phyloP scores from a whole-genome alignment of 1,140 invertebrate species.

The Bombus turneri region DNA sequence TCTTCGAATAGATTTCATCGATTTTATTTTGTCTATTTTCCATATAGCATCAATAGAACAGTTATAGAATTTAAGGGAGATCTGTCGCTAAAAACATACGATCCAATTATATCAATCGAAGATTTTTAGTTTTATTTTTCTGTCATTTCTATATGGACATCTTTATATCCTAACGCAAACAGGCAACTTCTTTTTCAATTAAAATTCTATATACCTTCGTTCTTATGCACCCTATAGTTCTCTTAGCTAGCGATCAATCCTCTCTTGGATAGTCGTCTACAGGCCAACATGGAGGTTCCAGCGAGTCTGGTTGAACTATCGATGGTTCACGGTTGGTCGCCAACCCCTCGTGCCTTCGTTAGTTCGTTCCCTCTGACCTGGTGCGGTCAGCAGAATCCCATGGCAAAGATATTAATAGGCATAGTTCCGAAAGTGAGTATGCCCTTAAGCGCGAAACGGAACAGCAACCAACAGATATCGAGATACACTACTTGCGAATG shows the following conservation, averaged over 20 bases:
- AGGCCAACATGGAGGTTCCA: not conserved
- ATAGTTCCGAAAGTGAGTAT: conserved; percentile 49
- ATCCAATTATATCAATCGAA: no score
- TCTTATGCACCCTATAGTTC: not conserved
- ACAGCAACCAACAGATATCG: not conserved
- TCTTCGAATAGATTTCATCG: conserved; percentile 18
- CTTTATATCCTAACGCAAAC: no score
- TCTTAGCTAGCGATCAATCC: not conserved
- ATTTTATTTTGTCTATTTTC: no score
- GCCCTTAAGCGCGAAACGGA: conserved; percentile 18
- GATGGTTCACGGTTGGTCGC: conserved; percentile 38
- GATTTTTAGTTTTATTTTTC: no score
- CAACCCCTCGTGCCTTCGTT: conserved; percentile 22
- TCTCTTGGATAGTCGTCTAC: not conserved
- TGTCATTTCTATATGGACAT: no score
- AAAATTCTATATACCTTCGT: no score
- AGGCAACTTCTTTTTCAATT: no score
- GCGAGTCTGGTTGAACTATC: conserved; percentile 28
- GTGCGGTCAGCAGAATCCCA: conserved; percentile 31
- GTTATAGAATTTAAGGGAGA: no score
- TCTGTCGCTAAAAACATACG: no score
- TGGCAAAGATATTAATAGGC: conserved; percentile 48
- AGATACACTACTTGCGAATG: not conserved
- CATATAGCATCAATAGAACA: no score
- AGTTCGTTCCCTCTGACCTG: conserved; percentile 16